Percentiles rank a stretch among this genome's conserved stretches.
These are phyloP conservation scores for Panorpa germanica DNA, from an alignment of 2,888 invertebrate species.

Conservation along the genomic window DNA sequence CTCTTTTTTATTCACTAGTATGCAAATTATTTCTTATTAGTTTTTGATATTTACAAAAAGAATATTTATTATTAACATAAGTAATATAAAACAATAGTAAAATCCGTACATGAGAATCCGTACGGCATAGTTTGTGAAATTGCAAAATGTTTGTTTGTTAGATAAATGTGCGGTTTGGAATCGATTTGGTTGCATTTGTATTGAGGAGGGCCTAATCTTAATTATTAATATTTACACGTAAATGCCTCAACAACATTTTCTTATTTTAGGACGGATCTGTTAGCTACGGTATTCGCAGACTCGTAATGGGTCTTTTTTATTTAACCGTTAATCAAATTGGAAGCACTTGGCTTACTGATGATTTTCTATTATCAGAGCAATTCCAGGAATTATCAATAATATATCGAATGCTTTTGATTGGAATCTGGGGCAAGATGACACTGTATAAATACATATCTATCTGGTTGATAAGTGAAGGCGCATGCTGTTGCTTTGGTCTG, in stretches of 20 bases:
- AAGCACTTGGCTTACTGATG: constrained; percentile 46
- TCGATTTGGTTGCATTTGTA: too few species aligned
- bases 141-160: too few species aligned
- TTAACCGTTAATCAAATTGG: constrained; percentile 56
- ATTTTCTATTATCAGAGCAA: constrained; percentile 46
- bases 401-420: constrained; percentile 43
- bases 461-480: constrained; percentile 83
- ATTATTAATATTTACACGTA: too few species aligned
- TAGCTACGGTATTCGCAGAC: constrained; percentile 42
- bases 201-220: too few species aligned
- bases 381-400: constrained; percentile 33
- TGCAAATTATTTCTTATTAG: too few species aligned
- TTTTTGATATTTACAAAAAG: too few species aligned
- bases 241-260: neutral
- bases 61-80: too few species aligned
- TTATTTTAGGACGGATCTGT: constrained; percentile 11
- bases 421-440: constrained; percentile 69
- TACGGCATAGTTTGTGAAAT: too few species aligned
- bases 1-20: too few species aligned
- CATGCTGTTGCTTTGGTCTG: constrained; percentile 36
- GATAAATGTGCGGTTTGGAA: too few species aligned
- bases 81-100: too few species aligned
- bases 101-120: too few species aligned
- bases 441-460: constrained; percentile 86
- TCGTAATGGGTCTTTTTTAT: constrained; percentile 51